Percentiles rank a stretch among this genome's conserved stretches.
Evolutionary conservation across 1,140 invertebrate genomes (phyloP).

Genomic region (Drosophila sechellia): DNA sequence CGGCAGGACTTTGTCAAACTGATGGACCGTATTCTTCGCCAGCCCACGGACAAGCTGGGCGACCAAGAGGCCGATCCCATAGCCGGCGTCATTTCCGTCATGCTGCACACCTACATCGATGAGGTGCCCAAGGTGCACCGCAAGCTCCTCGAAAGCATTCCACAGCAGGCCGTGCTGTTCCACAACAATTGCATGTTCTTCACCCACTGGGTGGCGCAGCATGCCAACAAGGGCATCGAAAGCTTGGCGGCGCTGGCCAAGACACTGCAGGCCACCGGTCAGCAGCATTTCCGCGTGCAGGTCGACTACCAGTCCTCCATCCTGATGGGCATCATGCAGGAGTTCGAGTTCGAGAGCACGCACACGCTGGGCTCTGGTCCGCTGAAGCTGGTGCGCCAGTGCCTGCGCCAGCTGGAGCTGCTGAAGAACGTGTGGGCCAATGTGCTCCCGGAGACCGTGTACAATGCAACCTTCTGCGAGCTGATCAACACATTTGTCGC

Average conservation of each 20-base stretch:
- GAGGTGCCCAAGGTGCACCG: conserved; percentile 92
- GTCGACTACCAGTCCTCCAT: conserved; percentile 90
- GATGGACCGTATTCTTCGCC: conserved; percentile 89
- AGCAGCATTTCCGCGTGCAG: conserved; percentile 89
- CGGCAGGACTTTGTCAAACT: conserved; percentile 88
- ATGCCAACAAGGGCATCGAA: conserved; percentile 76
- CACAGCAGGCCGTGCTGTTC: conserved; percentile 94
- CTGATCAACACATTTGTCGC: conserved; percentile 84
- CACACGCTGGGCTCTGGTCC: conserved; percentile 87
- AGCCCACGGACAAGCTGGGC: conserved; percentile 87
- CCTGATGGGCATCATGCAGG: conserved; percentile 89
- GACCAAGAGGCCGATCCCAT: conserved; percentile 88
- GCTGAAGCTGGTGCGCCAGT: conserved; percentile 91
- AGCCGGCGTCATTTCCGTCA: conserved; percentile 86
- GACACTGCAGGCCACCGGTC: conserved; percentile 88
- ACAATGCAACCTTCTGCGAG: conserved; percentile 84
- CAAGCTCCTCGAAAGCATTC: conserved; percentile 91
- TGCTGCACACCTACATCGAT: conserved; percentile 92
- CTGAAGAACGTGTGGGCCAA: conserved; percentile 94
- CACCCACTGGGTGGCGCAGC: conserved; percentile 86
- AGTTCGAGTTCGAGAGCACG: conserved; percentile 88
- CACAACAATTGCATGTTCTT: conserved; percentile 97
- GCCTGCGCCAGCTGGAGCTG: conserved; percentile 92
- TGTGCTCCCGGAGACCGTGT: conserved; percentile 84
- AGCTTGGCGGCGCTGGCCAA: conserved; percentile 80